Conservation (phyloP, 1,140 invertebrate species). For the Drosophila nannoptera region DNA sequence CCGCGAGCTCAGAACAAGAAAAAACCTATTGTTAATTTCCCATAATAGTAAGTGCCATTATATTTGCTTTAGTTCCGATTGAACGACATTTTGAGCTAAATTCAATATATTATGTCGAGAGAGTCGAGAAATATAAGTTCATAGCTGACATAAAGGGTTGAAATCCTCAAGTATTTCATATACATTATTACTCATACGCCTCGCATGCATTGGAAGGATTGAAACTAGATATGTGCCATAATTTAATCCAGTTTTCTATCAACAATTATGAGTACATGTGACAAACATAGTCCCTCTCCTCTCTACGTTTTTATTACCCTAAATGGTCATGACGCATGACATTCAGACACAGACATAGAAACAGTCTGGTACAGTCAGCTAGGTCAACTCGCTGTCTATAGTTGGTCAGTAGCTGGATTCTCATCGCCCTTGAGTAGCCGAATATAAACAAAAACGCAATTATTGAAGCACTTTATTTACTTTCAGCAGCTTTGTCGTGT, state of each 20-base stretch:
- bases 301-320: conserved; percentile 38
- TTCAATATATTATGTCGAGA: background rate
- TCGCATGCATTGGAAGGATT: background rate
- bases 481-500: conserved; percentile 42
- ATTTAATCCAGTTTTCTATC: background rate
- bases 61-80: background rate
- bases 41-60: conserved; percentile 45
- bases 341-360: background rate
- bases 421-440: background rate
- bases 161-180: background rate
- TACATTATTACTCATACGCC: background rate
- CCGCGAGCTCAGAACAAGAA: conserved; percentile 6
- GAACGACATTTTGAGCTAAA: background rate
- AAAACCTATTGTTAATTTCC: conserved; percentile 21
- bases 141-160: too few relatives aligned
- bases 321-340: conserved; percentile 54
- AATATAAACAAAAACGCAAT: background rate
- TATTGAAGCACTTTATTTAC: conserved; percentile 18
- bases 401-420: conserved; percentile 13
- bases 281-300: background rate
- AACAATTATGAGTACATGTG: background rate
- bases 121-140: too few relatives aligned
- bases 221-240: background rate
- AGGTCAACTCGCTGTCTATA: conserved; percentile 13
- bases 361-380: background rate